Base-by-base conservation (phyloP, 2,888 invertebrate species). In the Hoplodrina ambigua region DNA sequence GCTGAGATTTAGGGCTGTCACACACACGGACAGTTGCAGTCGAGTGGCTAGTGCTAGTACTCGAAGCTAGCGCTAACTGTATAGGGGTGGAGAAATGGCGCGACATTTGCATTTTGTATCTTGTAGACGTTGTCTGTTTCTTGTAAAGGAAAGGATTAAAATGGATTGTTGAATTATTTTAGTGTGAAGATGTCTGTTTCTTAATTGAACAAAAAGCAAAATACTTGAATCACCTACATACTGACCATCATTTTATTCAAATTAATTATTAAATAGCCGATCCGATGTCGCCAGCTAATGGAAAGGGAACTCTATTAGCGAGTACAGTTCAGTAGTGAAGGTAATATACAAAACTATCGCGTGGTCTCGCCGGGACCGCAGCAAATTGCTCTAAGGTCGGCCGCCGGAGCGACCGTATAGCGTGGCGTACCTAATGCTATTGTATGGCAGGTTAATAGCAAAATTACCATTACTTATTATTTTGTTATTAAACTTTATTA, bases 91-190 rank as follows among this genome's bases (percentile, higher is more conserved):
- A 49, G 55, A 77, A 71, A 81, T 59, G 72, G 72, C 54, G 19
- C 4, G 10, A 5, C 30, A 76, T 84, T 84, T 79, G 80, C 84
- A 84, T 84, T 69, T 66, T 69, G 76, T 73, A 59, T 79, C 84
- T 82, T 72, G 65, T 67, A 69, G 44, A 65, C 56, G 61, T 41
- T 72, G 13, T 19, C 52, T 25, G 52, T 67, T 65, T 57, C 19
- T 57, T 73, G 59, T 60, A 49, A 80, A 41, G 30, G 15, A 60
- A 33, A 61, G 33, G 13, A 62, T 72, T 62, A 57, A 49, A 33
- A 11, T 37, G 0, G 13, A 33, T 0, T 15, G 44, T 58, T 25
- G 3, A 41, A 44, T 55, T 50, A n/a, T 50, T 66, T 25, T 0
- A 4, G 4, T n/a, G 2, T 55, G 49, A 6, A 6, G 0, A 46